Base-by-base conservation (phyloP, 2,888 invertebrate species). In the Tetramorium bicarinatum region DNA sequence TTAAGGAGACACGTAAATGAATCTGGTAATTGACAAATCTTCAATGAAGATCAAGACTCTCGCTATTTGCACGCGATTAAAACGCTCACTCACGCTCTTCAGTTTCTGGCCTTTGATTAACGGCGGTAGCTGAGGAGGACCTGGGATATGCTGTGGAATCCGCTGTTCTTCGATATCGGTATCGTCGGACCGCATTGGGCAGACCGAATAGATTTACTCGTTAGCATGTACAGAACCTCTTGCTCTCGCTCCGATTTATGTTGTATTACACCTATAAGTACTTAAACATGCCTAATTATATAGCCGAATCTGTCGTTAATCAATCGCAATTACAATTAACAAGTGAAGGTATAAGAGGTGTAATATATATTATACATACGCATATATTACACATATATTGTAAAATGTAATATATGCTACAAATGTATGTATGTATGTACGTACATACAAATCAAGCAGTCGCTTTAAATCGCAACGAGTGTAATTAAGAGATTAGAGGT, bases 61-160 rank as follows among this genome's bases (percentile, higher is more conserved):
- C 15, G 21, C 25, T 38, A 7, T 41, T 38, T n/a, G 11, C 29
- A 38, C 6, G 8, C 38, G n/a, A n/a, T 4, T 15, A 1, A 61
- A 80, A 59, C 4, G n/a, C 3, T 66, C 77, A 82, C 89, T 91
- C 77, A 93, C 93, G 71, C 88, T 91, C 82, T 88, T 89, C 34
- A 93, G 84, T 77, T 91, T 88, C 81, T 93, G 92, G 6, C 93
- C 93, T 84, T 85, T 91, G 11, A 87, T 87, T 77, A 93, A 85
- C 6, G 90, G 86, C 13, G 93, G 93, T 25, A 93, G 84, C 41
- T 92, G 93, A 3, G 91, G 91, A 44, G 93, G 93, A 1, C 92
- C 92, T 8, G 76, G 72, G 61, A 83, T 82, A 18, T 67, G 25
- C 29, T 44, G 84, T 49, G 75, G 71, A 15, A 34, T 15, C 52